A percentile compares a stretch with the other conserved stretches of the same genome.
Evolutionary conservation across 2,797 vertebrate species (phyloP).

Genomic region (Passerculus sandwichensis): DNA sequence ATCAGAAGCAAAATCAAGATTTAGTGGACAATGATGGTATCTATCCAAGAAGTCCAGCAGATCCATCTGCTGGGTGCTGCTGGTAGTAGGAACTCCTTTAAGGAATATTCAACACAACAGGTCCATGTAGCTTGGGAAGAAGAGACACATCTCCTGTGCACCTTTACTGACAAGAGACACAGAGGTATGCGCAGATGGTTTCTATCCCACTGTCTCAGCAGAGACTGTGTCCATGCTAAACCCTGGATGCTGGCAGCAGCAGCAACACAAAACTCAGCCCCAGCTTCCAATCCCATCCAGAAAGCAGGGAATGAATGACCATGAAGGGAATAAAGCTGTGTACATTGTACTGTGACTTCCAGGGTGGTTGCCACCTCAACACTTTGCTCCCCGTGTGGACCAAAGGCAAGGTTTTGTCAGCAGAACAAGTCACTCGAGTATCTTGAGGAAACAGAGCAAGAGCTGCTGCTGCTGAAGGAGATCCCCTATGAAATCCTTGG

Average conservation of each 20-base stretch:
- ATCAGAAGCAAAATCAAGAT: neutral
- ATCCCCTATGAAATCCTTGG: neutral
- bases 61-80: neutral
- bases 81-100: neutral
- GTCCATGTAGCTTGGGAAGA: neutral
- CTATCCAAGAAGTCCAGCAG: neutral
- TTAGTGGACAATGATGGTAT: neutral
- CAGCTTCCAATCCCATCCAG: neutral
- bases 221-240: neutral
- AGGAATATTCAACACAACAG: neutral
- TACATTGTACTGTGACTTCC: neutral
- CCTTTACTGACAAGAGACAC: neutral
- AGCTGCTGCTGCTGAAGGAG: neutral
- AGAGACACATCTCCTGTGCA: neutral
- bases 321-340: neutral
- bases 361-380: neutral
- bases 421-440: neutral
- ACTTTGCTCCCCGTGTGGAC: fast-evolving
- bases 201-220: neutral
- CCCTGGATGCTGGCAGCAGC: neutral
- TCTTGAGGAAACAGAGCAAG: neutral
- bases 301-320: neutral
- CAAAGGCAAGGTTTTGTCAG: neutral
- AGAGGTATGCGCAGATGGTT: fast-evolving
- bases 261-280: neutral